Conservation (phyloP, 2,888 invertebrate genomes). For the Eucera pruinosa region DNA sequence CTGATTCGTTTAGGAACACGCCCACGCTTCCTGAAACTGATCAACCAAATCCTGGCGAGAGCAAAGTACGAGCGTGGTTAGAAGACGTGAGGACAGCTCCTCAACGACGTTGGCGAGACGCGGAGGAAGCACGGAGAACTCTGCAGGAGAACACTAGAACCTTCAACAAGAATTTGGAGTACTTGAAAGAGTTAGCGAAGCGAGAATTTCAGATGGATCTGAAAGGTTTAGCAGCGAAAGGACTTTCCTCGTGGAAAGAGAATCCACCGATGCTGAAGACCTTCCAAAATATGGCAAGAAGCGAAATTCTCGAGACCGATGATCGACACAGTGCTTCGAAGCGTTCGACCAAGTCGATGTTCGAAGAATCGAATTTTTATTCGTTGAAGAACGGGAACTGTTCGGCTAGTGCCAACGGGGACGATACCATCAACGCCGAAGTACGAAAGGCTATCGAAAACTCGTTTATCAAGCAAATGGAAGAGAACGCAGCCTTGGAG, state of each 20-base stretch:
- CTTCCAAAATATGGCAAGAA: slow-evolving; percentile 76
- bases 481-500: slow-evolving; percentile 74
- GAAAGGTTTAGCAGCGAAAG: slow-evolving; percentile 18
- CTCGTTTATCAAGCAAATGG: slow-evolving; percentile 81
- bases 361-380: slow-evolving; percentile 75
- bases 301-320: slow-evolving; percentile 79
- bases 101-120: slow-evolving; percentile 76
- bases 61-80: slow-evolving; percentile 81
- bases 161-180: slow-evolving; percentile 72
- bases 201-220: slow-evolving; percentile 66
- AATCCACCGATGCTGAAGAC: slow-evolving; percentile 75
- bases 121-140: slow-evolving; percentile 66
- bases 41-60: slow-evolving; percentile 78
- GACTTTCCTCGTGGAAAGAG: slow-evolving; percentile 73
- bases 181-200: slow-evolving; percentile 72
- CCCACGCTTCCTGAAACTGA: slow-evolving; percentile 65
- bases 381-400: slow-evolving; percentile 37
- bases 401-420: slow-evolving; percentile 26
- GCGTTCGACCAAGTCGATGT: slow-evolving; percentile 80
- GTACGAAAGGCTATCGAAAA: slow-evolving; percentile 81
- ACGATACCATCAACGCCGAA: slow-evolving; percentile 75
- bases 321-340: slow-evolving; percentile 76
- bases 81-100: slow-evolving; percentile 80
- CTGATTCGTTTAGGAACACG: slow-evolving; percentile 70
- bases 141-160: slow-evolving; percentile 69